Percentiles rank a stretch among this genome's conserved stretches.
These are phyloP conservation scores for Manacus vitellinus DNA, from an alignment of 2,113 vertebrate species.

Conservation along the genomic window DNA sequence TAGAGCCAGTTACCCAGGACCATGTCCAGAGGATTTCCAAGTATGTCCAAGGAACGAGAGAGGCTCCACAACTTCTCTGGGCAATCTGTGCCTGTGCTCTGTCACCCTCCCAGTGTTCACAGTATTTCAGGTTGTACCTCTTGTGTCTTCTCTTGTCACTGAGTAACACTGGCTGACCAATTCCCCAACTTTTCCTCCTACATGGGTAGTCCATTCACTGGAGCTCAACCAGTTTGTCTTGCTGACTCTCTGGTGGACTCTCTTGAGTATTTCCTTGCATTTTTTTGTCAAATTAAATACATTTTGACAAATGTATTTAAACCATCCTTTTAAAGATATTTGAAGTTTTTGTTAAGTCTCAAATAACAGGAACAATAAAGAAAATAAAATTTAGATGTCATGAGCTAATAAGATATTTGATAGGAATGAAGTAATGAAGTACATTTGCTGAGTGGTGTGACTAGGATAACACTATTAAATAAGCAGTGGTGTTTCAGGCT, in stretches of 20 bases:
- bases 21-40: fast-evolving
- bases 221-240: neutral
- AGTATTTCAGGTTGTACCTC: neutral
- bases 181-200: neutral
- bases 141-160: neutral
- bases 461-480: neutral
- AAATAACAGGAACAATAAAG: neutral
- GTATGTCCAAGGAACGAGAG: neutral
- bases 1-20: neutral
- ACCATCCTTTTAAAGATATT: neutral
- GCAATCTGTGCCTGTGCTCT: neutral
- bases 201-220: neutral
- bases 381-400: neutral
- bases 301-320: neutral
- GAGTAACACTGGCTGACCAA: neutral
- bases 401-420: neutral
- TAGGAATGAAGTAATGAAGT: neutral
- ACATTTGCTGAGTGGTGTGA: neutral
- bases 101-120: neutral
- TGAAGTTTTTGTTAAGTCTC: neutral
- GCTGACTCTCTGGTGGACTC: neutral
- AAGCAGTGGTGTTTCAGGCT: neutral
- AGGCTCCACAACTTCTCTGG: neutral
- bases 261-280: neutral
- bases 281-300: neutral